A percentile compares a stretch with the other conserved stretches of the same genome.
Conservation (phyloP, 2,113 vertebrate species). For the Trichechus manatus region DNA sequence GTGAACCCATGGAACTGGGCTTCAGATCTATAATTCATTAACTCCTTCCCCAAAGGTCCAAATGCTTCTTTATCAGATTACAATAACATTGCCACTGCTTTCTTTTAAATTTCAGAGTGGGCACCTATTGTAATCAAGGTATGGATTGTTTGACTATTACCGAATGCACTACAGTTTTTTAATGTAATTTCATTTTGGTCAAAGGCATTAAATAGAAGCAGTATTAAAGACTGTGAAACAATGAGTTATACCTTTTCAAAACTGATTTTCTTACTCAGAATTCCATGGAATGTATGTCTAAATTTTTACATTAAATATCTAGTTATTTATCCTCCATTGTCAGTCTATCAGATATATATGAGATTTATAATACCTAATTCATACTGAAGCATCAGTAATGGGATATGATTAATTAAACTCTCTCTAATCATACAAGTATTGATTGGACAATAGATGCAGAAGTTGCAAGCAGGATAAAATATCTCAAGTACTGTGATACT, state of each 20-base stretch:
- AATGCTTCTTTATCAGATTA: conserved; percentile 70
- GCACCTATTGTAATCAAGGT: conserved; percentile 27
- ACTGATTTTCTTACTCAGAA: background rate
- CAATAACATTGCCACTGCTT: conserved; percentile 68
- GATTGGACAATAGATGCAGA: conserved; percentile 50
- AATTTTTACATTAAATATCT: background rate
- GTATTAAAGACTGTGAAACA: conserved; percentile 30
- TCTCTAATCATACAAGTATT: conserved; percentile 78
- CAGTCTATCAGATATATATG: background rate
- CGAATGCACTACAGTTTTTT: conserved; percentile 62
- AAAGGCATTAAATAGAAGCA: conserved; percentile 3
- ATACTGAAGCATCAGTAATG: conserved; percentile 71
- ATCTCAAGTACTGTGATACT: background rate
- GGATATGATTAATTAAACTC: conserved; percentile 81
- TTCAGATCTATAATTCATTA: conserved; percentile 84
- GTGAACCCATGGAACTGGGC: conserved; percentile 69
- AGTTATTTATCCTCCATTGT: background rate
- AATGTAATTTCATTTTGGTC: conserved; percentile 67
- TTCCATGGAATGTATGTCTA: background rate
- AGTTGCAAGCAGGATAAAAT: background rate
- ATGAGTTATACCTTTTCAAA: background rate
- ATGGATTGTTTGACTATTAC: conserved; percentile 51
- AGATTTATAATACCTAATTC: conserved; percentile 61
- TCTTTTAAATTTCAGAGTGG: conserved; percentile 51
- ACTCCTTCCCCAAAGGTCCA: conserved; percentile 68